Conservation (phyloP, 2,113 vertebrate genomes). For the Pao palembangensis region DNA sequence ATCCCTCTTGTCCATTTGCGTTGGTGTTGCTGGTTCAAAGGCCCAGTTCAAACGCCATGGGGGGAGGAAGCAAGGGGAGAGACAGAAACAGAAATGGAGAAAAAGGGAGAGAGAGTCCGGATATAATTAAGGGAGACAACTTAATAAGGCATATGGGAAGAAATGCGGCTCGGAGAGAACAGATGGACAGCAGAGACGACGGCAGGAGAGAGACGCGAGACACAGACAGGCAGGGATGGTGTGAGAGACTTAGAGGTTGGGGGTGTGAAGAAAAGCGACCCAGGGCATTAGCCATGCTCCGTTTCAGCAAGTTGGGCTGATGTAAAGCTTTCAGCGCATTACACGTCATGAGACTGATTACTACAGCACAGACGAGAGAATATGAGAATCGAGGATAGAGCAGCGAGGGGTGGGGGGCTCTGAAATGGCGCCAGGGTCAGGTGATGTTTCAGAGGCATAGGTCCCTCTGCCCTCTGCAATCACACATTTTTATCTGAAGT, state of each 20-base stretch:
- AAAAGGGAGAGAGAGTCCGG: conserved; percentile 13
- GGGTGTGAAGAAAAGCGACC: conserved; percentile 67
- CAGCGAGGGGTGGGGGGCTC: conserved; percentile 25
- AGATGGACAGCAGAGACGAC: conserved; percentile 24
- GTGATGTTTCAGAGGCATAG: conserved; percentile 56
- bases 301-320: conserved; percentile 67
- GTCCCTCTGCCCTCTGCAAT: conserved; percentile 1
- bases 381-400: conserved; percentile 1
- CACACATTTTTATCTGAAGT: conserved; percentile 4
- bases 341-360: conserved; percentile 76
- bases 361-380: conserved; percentile 37
- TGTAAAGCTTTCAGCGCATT: conserved; percentile 71
- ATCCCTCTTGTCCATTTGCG: conserved; percentile 71
- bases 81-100: conserved; percentile 25
- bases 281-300: conserved; percentile 68
- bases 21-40: conserved; percentile 74
- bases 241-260: conserved; percentile 38
- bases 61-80: conserved; percentile 16
- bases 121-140: conserved; percentile 39
- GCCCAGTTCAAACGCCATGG: conserved; percentile 68
- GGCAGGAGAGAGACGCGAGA: conserved; percentile 25
- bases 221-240: conserved; percentile 18
- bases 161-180: conserved; percentile 16
- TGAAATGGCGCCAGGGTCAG: conserved; percentile 69
- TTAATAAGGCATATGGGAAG: conserved; percentile 49